Conservation (phyloP, 2,888 invertebrate species). For the Megaustenia siamemsis region DNA sequence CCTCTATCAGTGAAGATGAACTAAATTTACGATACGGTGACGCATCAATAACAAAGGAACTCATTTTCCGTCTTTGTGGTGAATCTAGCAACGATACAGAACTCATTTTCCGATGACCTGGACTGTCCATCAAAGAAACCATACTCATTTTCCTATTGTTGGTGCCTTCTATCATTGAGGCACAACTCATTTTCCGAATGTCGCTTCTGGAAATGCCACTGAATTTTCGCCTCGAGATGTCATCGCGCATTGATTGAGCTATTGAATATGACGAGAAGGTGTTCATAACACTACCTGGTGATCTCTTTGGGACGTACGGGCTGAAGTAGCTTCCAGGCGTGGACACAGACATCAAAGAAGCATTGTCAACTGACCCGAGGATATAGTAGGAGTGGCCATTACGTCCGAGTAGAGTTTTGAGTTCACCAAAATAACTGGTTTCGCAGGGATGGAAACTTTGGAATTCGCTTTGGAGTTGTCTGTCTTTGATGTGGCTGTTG, state of each 20-base stretch:
- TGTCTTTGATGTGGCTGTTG: constrained; percentile 46
- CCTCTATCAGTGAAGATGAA: constrained; percentile 39
- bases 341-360: constrained; percentile 14
- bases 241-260: constrained; percentile 47
- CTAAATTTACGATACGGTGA: constrained; percentile 43
- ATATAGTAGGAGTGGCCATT: constrained; percentile 20
- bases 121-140: constrained; percentile 40
- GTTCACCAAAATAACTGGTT: constrained; percentile 46
- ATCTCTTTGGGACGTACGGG: background rate
- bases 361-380: constrained; percentile 37
- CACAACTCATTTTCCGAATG: constrained; percentile 48
- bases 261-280: constrained; percentile 54
- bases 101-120: constrained; percentile 43
- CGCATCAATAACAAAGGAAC: constrained; percentile 45
- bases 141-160: constrained; percentile 34
- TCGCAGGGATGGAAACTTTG: background rate
- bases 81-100: constrained; percentile 39
- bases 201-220: constrained; percentile 47
- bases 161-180: constrained; percentile 20
- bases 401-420: constrained; percentile 43
- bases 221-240: constrained; percentile 33
- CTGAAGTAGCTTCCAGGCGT: constrained; percentile 29
- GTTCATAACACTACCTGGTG: constrained; percentile 47
- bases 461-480: constrained; percentile 33
- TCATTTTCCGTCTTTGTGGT: constrained; percentile 44